Evolutionary conservation across 1,140 invertebrate species (phyloP).

Genomic region (Alviniconcha marisindica): DNA sequence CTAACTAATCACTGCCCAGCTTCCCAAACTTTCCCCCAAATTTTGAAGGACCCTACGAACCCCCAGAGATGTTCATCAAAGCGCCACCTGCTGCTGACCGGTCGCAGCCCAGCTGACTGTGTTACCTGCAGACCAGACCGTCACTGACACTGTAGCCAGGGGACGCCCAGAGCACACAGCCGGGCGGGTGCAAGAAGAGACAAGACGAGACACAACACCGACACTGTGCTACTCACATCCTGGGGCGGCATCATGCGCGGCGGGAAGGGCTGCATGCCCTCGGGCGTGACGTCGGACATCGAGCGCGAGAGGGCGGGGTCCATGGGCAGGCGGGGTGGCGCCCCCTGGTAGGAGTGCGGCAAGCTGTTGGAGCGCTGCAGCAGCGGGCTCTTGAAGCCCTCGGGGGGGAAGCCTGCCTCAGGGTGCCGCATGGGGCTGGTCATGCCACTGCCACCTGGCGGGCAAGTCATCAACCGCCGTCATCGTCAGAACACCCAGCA

Average conservation of each 20-base stretch:
- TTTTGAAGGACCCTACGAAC: too few species aligned
- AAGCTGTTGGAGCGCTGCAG: slow-evolving; percentile 49
- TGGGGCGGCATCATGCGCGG: slow-evolving; percentile 24
- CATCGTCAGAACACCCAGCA: too few species aligned
- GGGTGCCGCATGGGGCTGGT: slow-evolving; percentile 28
- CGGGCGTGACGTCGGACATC: slow-evolving; percentile 17
- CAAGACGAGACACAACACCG: slow-evolving; percentile 9
- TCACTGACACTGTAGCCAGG: background rate
- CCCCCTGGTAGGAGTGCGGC: slow-evolving; percentile 43
- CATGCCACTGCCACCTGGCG: slow-evolving; percentile 33
- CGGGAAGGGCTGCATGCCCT: background rate
- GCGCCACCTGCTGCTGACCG: too few species aligned
- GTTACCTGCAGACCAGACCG: background rate
- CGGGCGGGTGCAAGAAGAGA: background rate
- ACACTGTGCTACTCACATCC: slow-evolving; percentile 16
- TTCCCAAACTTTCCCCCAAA: too few species aligned
- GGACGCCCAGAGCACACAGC: background rate
- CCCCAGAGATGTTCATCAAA: too few species aligned
- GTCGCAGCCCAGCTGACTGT: too few species aligned
- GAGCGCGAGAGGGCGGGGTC: slow-evolving; percentile 31
- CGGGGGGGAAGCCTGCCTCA: slow-evolving; percentile 15
- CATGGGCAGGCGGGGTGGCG: slow-evolving; percentile 11
- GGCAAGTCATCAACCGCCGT: too few species aligned
- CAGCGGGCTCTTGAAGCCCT: slow-evolving; percentile 10
- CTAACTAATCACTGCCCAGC: too few species aligned